These are phyloP conservation scores for Lepus oiostolus DNA, from an alignment of 2,797 vertebrate species.

Conservation along the genomic window DNA sequence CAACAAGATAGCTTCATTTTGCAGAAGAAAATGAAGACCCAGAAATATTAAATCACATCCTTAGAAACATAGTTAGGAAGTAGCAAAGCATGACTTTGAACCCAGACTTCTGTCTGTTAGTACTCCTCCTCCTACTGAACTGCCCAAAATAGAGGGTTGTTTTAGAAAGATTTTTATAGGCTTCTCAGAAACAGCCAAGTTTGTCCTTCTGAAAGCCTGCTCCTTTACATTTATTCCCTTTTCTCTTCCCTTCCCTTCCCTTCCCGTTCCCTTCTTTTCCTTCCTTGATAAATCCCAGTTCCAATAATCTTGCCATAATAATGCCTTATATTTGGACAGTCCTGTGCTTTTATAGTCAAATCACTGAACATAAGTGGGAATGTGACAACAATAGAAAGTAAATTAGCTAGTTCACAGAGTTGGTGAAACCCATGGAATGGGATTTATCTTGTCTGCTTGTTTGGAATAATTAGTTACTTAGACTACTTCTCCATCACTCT, in stretches of 20 bases:
- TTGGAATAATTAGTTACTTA: neutral
- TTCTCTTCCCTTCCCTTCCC: neutral
- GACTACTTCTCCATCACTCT: neutral
- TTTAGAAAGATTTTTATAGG: neutral
- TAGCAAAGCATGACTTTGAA: slow-evolving; percentile 7
- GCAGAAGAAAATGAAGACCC: slow-evolving; percentile 34
- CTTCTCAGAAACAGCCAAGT: neutral
- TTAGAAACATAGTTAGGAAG: neutral
- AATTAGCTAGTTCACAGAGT: neutral
- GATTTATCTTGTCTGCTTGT: slow-evolving; percentile 18
- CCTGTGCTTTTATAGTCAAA: neutral
- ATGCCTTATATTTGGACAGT: neutral
- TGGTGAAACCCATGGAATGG: neutral
- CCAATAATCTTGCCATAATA: neutral
- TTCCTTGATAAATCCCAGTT: slow-evolving; percentile 36
- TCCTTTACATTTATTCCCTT: neutral
- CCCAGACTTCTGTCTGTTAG: neutral
- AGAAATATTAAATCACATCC: neutral
- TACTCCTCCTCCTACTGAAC: neutral
- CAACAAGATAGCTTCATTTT: slow-evolving; percentile 9
- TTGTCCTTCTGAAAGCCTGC: neutral
- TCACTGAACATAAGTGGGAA: neutral
- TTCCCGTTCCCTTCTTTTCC: neutral
- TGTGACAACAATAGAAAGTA: neutral
- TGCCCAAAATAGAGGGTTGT: neutral